phyloP scores from a whole-genome alignment of 2,797 vertebrate genomes.

The Poecilia wingei region DNA sequence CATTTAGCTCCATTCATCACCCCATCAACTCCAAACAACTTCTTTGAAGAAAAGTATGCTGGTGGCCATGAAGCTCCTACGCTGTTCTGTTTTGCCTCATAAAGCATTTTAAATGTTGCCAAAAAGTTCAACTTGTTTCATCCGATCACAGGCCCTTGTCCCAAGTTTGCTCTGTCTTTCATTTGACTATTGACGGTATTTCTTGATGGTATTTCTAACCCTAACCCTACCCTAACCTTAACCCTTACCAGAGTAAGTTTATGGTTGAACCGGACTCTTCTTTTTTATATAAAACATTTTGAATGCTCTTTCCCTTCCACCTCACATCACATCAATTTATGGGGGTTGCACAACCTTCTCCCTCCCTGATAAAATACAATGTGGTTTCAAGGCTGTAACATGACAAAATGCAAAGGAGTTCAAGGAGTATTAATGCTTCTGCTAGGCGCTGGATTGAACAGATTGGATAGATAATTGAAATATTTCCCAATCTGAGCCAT shows the following conservation, averaged over 20 bases:
- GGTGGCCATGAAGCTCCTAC: background rate
- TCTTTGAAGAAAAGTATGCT: background rate
- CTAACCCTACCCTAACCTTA: background rate
- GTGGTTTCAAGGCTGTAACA: background rate
- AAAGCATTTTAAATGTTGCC: background rate
- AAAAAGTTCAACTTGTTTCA: background rate
- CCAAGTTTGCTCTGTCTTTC: background rate
- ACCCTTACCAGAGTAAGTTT: background rate
- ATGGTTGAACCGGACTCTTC: background rate
- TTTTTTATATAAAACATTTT: background rate
- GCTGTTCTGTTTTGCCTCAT: background rate
- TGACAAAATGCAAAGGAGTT: background rate
- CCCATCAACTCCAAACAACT: background rate
- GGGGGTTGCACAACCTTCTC: background rate
- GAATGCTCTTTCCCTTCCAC: background rate
- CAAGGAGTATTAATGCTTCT: background rate
- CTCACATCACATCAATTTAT: background rate
- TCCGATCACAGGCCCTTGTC: background rate
- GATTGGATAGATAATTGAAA: slow-evolving; percentile 21
- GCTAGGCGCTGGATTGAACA: background rate
- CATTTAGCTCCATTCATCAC: background rate
- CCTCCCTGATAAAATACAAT: background rate
- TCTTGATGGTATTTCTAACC: background rate
- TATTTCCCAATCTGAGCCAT: slow-evolving; percentile 14
- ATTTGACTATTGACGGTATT: background rate